Percentiles rank a stretch among this genome's conserved stretches.
phyloP scores from a whole-genome alignment of 2,797 vertebrate species.

The Sebastes vulpes region DNA sequence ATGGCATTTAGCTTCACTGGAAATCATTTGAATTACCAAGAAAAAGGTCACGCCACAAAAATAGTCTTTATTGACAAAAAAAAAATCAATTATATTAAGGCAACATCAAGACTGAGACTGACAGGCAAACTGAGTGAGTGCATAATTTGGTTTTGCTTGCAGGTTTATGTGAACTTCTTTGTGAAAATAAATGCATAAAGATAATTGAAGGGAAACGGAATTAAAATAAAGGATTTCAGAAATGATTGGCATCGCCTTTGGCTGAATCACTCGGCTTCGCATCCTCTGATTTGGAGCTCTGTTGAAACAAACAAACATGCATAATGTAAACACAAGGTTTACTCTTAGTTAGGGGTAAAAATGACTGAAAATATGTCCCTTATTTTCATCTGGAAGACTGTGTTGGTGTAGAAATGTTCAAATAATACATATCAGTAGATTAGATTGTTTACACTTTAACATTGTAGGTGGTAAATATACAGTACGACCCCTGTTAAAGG shows the following conservation, averaged over 20 bases:
- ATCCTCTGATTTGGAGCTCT: conserved; percentile 79
- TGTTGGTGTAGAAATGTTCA: neutral
- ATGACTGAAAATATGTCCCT: neutral
- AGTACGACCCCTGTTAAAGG: neutral
- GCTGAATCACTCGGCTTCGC: conserved; percentile 55
- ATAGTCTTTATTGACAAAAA: conserved; percentile 70
- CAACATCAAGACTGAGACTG: conserved; percentile 31
- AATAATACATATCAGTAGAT: neutral
- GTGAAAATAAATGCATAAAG: neutral
- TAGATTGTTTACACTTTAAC: neutral
- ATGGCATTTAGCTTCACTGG: conserved; percentile 63
- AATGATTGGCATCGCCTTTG: conserved; percentile 64
- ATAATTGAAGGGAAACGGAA: neutral
- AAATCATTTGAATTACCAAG: conserved; percentile 57
- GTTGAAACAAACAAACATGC: conserved; percentile 47
- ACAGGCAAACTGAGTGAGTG: neutral
- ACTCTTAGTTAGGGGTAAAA: neutral
- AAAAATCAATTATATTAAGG: conserved; percentile 59
- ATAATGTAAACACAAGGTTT: conserved; percentile 2
- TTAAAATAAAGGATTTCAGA: conserved; percentile 55
- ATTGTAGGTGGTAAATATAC: neutral
- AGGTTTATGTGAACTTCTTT: conserved; percentile 10
- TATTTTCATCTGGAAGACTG: neutral
- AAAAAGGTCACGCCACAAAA: conserved; percentile 70
- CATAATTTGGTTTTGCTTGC: neutral